Conservation (phyloP, 2,797 vertebrate genomes). For the Neostethus bicornis region DNA sequence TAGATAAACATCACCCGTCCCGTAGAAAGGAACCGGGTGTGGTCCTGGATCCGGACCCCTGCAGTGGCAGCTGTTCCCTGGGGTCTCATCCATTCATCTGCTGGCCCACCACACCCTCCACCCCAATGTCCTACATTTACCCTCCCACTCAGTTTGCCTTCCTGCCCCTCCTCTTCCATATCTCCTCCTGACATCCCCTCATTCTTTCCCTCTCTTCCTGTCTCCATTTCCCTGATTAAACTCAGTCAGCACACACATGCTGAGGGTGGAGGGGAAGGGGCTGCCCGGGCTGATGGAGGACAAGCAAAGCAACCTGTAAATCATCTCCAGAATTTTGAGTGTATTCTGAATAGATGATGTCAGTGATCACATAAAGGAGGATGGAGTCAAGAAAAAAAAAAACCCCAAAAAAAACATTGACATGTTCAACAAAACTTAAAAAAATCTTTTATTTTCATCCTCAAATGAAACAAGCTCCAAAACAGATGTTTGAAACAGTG, state of each 20-base stretch:
- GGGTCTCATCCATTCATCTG: slow-evolving; percentile 64
- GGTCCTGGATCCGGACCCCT: slow-evolving; percentile 32
- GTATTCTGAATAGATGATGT: too few relatives aligned
- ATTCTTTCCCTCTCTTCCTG: slow-evolving; percentile 31
- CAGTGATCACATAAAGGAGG: too few relatives aligned
- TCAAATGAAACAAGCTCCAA: too few relatives aligned
- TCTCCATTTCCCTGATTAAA: slow-evolving; percentile 76
- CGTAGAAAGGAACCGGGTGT: slow-evolving; percentile 33
- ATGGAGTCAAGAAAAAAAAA: too few relatives aligned
- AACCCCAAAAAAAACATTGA: too few relatives aligned
- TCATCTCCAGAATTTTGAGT: too few relatives aligned
- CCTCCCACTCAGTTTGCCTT: slow-evolving; percentile 55
- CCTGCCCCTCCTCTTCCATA: slow-evolving; percentile 23
- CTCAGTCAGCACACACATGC: slow-evolving; percentile 27
- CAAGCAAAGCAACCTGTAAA: too few relatives aligned
- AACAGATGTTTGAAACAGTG: too few relatives aligned
- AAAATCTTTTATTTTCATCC: too few relatives aligned
- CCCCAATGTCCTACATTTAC: slow-evolving; percentile 45
- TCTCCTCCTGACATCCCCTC: slow-evolving; percentile 17
- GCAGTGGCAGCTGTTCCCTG: slow-evolving; percentile 53
- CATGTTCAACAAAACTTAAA: too few relatives aligned
- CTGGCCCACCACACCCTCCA: slow-evolving; percentile 21
- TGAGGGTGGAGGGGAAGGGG: not conserved
- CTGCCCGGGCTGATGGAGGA: slow-evolving; percentile 15
- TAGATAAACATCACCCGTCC: slow-evolving; percentile 26